phyloP scores from a whole-genome alignment of 2,888 invertebrate genomes.

The Agonopterix alstromeriana region DNA sequence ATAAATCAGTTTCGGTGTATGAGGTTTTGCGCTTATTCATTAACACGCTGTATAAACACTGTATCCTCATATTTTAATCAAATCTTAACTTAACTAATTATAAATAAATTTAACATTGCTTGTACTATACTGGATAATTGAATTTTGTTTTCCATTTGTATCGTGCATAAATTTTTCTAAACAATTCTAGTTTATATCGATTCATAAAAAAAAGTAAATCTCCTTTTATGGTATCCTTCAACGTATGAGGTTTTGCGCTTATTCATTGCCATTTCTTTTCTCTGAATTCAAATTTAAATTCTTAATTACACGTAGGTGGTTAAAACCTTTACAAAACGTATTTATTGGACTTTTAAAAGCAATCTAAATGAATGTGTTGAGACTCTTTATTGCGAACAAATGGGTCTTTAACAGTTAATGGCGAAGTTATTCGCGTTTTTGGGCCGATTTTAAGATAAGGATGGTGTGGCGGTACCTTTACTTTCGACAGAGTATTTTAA shows the following conservation, averaged over 20 bases:
- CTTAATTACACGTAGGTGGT: constrained; percentile 47
- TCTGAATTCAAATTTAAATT: constrained; percentile 33
- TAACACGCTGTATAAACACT: too few species aligned
- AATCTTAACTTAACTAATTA: too few species aligned
- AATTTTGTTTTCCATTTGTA: too few species aligned
- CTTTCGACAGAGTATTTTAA: not conserved
- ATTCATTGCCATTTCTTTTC: not conserved
- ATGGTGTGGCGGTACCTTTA: not conserved
- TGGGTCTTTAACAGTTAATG: constrained; percentile 34
- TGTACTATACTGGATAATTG: too few species aligned
- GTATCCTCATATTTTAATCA: too few species aligned
- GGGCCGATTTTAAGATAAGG: not conserved
- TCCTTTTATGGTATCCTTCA: not conserved
- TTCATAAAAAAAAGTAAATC: too few species aligned
- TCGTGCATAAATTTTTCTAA: too few species aligned
- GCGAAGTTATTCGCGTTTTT: constrained; percentile 6
- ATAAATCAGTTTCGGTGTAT: too few species aligned
- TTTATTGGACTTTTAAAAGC: constrained; percentile 32
- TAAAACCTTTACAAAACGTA: constrained; percentile 30
- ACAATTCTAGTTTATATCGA: too few species aligned
- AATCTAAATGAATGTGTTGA: constrained; percentile 19
- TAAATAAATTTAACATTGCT: too few species aligned
- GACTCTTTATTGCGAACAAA: constrained; percentile 31
- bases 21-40: too few species aligned
- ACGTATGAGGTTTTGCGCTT: not conserved